A percentile compares a stretch with the other conserved stretches of the same genome.
Evolutionary conservation across 2,113 vertebrate genomes (phyloP).

Genomic region (Myocastor coypus): DNA sequence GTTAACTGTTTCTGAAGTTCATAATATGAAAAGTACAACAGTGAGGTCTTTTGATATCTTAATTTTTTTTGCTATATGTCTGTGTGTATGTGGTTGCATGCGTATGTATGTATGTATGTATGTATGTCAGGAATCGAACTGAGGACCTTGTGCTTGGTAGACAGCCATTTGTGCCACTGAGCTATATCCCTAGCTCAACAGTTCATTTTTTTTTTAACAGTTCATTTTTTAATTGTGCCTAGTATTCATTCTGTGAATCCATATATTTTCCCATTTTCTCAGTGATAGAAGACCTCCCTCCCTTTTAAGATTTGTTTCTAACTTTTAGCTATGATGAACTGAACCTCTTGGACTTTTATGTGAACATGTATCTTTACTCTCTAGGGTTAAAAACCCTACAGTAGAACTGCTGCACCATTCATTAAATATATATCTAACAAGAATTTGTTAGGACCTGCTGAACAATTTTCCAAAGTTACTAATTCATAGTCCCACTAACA

Average conservation of each 20-base stretch:
- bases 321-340: conserved; percentile 27
- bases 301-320: background rate
- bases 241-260: conserved; percentile 18
- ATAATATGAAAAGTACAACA: conserved; percentile 12
- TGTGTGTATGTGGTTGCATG: background rate
- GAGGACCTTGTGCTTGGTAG: too few relatives aligned
- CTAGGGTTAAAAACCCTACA: conserved; percentile 30
- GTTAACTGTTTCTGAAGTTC: conserved; percentile 45
- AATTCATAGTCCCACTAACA: background rate
- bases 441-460: conserved; percentile 7
- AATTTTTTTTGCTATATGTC: background rate
- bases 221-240: background rate
- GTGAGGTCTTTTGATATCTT: background rate
- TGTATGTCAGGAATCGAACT: too few relatives aligned
- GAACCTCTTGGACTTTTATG: background rate
- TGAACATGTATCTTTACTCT: conserved; percentile 8
- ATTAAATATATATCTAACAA: conserved; percentile 13
- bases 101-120: too few relatives aligned
- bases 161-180: background rate
- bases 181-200: too few relatives aligned
- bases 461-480: conserved; percentile 9
- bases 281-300: background rate
- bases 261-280: conserved; percentile 23
- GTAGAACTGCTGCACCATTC: conserved; percentile 18
- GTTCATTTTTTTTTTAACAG: too few relatives aligned